phyloP scores from a whole-genome alignment of 2,888 invertebrate genomes.

The Xestoiulus laeticollis region DNA sequence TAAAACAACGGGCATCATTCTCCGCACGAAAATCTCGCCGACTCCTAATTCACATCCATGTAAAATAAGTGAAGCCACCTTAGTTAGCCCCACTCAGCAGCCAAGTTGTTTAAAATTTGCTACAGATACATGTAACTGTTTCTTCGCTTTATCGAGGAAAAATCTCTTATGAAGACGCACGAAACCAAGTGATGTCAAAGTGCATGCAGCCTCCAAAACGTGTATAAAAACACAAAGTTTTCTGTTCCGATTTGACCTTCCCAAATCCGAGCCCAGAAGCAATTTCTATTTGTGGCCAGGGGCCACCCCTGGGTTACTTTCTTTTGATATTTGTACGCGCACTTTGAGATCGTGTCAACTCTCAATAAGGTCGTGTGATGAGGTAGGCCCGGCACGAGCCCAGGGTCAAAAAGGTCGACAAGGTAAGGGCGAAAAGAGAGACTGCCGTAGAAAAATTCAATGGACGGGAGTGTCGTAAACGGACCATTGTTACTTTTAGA shows the following conservation, averaged over 20 bases:
- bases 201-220: not conserved
- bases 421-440: not conserved
- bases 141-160: too few species aligned
- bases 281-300: not conserved
- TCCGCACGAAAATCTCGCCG: too few species aligned
- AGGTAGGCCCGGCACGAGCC: slow-evolving; percentile 27
- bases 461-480: not conserved
- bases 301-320: not conserved
- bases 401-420: slow-evolving; percentile 21
- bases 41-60: too few species aligned
- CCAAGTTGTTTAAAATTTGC: too few species aligned
- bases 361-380: not conserved
- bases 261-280: not conserved
- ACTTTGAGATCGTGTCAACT: not conserved
- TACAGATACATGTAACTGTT: too few species aligned
- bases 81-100: too few species aligned
- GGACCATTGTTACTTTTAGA: not conserved
- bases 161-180: too few species aligned
- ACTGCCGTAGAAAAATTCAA: not conserved
- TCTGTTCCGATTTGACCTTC: not conserved
- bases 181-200: too few species aligned
- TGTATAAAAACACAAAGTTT: not conserved
- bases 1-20: too few species aligned
- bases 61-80: too few species aligned
- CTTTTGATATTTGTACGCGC: not conserved